Conservation (phyloP, 2,113 vertebrate species). For the Pachycephala philippinensis region DNA sequence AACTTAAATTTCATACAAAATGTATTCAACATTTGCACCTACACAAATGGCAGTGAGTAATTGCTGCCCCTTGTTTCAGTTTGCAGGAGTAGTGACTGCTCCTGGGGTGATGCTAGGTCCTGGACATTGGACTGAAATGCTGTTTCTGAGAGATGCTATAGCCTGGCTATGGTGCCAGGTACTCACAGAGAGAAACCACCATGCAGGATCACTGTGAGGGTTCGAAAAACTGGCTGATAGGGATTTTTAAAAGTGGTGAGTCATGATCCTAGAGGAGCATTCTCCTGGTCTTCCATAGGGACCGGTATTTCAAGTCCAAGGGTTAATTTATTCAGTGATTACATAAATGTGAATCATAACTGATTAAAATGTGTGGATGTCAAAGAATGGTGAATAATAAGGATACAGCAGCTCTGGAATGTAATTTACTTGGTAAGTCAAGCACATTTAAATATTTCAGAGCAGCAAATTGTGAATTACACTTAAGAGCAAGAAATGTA, state of each 20-base stretch:
- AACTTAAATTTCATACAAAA: background rate
- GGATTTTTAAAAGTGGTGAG: background rate
- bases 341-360: background rate
- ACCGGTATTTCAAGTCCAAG: background rate
- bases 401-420: background rate
- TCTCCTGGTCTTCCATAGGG: background rate
- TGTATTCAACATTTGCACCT: accelerated
- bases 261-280: background rate
- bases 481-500: background rate
- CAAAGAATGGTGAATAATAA: background rate
- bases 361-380: background rate
- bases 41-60: background rate
- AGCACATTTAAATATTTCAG: background rate
- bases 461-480: background rate
- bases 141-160: background rate
- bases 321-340: background rate
- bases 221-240: accelerated
- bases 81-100: background rate
- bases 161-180: background rate
- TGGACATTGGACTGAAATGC: background rate
- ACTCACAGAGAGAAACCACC: background rate
- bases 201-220: background rate
- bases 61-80: background rate
- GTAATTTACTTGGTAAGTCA: background rate
- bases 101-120: too few species aligned